Conservation (phyloP, 2,797 vertebrate species). For the Mallotus villosus region DNA sequence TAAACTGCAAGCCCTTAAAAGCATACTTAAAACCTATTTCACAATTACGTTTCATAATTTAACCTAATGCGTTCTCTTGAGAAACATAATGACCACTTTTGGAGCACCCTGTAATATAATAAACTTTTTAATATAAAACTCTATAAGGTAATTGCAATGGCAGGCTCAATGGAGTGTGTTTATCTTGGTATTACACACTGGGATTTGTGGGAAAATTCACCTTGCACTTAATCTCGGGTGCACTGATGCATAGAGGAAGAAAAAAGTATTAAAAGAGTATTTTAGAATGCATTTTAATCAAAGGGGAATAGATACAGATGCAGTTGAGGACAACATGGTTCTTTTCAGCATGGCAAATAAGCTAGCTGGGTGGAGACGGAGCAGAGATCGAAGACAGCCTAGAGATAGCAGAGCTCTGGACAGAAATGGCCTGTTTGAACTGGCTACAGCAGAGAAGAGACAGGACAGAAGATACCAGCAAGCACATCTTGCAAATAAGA, state of each 20-base stretch:
- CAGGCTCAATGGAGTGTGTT: conserved; percentile 85
- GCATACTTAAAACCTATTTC: conserved; percentile 40
- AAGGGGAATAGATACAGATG: conserved; percentile 46
- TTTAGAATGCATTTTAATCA: conserved; percentile 59
- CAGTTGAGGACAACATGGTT: conserved; percentile 31
- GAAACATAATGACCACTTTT: conserved; percentile 69
- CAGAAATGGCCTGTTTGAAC: conserved; percentile 22
- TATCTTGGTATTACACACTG: conserved; percentile 82
- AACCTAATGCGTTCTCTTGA: conserved; percentile 51
- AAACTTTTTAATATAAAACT: conserved; percentile 80
- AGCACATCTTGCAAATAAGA: too few relatives aligned
- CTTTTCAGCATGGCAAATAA: conserved; percentile 36
- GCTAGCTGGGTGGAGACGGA: conserved; percentile 2
- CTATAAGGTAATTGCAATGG: conserved; percentile 85
- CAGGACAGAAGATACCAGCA: neutral
- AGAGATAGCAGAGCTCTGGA: conserved; percentile 3
- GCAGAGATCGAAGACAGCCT: neutral
- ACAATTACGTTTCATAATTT: conserved; percentile 24
- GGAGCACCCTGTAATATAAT: conserved; percentile 71
- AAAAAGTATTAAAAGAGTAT: conserved; percentile 61
- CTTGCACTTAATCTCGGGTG: conserved; percentile 56
- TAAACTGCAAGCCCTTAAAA: conserved; percentile 22
- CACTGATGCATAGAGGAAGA: conserved; percentile 47
- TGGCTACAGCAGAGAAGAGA: conserved; percentile 2
- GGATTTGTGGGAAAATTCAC: conserved; percentile 59